Evolutionary conservation across 2,113 vertebrate genomes (phyloP), one percentile per base, ranked within the genome.

Genomic region (Gymnogyps californianus): DNA sequence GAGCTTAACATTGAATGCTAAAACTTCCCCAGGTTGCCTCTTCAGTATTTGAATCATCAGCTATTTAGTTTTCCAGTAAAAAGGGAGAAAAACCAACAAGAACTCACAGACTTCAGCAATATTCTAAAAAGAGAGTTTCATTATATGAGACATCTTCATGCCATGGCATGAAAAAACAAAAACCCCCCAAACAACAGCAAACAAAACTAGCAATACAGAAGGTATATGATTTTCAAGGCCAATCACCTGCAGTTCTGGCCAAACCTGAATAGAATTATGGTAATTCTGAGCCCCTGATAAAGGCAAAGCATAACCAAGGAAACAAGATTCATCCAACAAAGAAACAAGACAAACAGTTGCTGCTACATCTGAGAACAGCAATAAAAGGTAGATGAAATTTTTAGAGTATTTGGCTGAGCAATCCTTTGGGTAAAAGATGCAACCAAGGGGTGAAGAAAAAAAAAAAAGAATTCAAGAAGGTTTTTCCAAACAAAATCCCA

Each of bases 11-110:
- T 6, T 26, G 42, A 96, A 72, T 47, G 67, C 70, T 83, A n/a
- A 49, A 91, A 54, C 89, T 86, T 91, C 75, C 89, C 91, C 79
- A 88, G 84, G 89, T 54, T 95, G 85, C 91, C 93, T 96, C 83
- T 94, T 82, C 31, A 77, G 67, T 10, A 64, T 59, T 87, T 85
- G 32, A 91, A 85, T 84, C 64, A 76, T n/a, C 79, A 90, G 59
- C 83, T 75, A 44, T 83, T 92, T 47, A 69, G 42, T 65, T 87
- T 69, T 79, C 47, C 90, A 49, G 52, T 62, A 64, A 64, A 91
- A 93, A 52, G 7, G 31, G 13, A 59, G 20, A 59, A 65, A 80
- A 83, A 9, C 0, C 65, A 84, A 34, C 17, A n/a, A 28, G 61
- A 82, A 36, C 61, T 54, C 70, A 7, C 1, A 38, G 62, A 44